Evolutionary conservation across 1,140 invertebrate genomes (phyloP).

Genomic region (Drosophila dunni): DNA sequence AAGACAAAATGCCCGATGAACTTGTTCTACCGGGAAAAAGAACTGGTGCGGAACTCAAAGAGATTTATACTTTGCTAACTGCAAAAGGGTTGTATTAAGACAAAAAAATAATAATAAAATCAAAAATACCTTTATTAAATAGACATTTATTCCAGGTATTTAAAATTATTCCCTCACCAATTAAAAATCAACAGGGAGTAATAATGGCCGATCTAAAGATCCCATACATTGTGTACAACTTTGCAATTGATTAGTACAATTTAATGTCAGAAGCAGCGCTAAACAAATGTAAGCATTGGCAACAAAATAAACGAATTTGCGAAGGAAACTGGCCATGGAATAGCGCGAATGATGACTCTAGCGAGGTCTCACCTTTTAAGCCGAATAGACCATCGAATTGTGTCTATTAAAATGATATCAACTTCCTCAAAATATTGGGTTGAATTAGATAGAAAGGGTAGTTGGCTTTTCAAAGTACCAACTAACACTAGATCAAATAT

Average conservation of each 20-base stretch:
- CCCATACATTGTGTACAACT: no score
- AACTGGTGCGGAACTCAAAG: neutral
- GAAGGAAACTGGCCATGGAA: no score
- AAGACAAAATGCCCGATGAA: neutral
- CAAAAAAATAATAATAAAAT: neutral
- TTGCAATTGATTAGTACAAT: no score
- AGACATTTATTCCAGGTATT: neutral
- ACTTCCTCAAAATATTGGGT: neutral
- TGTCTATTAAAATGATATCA: neutral
- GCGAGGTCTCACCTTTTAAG: neutral
- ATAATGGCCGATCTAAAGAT: neutral
- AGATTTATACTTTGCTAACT: no score
- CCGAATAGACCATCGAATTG: slow-evolving; percentile 1
- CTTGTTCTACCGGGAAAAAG: neutral
- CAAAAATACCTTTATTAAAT: slow-evolving; percentile 1
- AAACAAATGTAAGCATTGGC: no score
- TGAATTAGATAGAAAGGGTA: no score
- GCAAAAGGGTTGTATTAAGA: no score
- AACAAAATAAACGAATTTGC: no score
- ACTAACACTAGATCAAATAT: no score
- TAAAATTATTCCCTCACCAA: neutral
- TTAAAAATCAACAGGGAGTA: neutral
- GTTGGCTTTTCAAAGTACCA: no score
- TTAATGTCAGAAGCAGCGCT: no score
- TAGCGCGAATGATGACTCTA: slow-evolving; percentile 1